Base-by-base conservation (phyloP, 2,113 vertebrate genomes). In the Seriola rivoliana region DNA sequence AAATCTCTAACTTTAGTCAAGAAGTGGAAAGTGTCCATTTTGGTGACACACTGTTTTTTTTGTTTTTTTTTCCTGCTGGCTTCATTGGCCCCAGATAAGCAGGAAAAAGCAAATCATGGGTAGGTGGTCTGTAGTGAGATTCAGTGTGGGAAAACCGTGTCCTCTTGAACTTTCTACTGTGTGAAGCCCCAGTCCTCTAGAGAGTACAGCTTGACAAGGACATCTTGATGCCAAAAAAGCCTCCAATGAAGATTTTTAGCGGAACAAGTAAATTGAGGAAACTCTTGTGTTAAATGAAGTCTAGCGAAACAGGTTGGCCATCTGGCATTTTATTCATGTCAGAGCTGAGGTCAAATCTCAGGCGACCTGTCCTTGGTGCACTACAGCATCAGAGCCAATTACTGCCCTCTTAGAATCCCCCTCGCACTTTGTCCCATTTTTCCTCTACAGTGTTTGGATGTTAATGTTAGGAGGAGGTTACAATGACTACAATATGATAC, bases 131-230 rank as follows among this genome's bases (percentile, higher is more conserved):
- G 42, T 32, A 40, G 52, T 11, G 21, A 79, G 62, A 63, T 50
- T 34, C 68, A 3, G 81, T 81, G 87, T 91, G 85, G 89, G 88
- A 89, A 86, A 88, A 84, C 29, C 2, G 57, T 86, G 83, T 89
- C 87, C 87, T 89, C 38, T 89, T 92, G 80, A 92, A 88, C 85
- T 64, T 48, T 64, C 71, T 67, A n/a, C 79, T 58, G 60, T 78
- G 78, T 58, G 50, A 42, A 62, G 71, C 59, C 72, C 74, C 25
- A n/a, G 69, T 58, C 65, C 89, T 82, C 40, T 66, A 11, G 67
- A 65, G 78, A 75, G 42, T 52, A 55, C 42, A 34, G 60, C 60
- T 76, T 71, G 54, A 79, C 84, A 84, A 85, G 48, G 68, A 85
- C 83, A 75, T 42, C 25, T 73, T 71, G 23, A 73, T 82, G 58